phyloP scores from a whole-genome alignment of 2,888 invertebrate genomes.

The Cephus pygmeus region DNA sequence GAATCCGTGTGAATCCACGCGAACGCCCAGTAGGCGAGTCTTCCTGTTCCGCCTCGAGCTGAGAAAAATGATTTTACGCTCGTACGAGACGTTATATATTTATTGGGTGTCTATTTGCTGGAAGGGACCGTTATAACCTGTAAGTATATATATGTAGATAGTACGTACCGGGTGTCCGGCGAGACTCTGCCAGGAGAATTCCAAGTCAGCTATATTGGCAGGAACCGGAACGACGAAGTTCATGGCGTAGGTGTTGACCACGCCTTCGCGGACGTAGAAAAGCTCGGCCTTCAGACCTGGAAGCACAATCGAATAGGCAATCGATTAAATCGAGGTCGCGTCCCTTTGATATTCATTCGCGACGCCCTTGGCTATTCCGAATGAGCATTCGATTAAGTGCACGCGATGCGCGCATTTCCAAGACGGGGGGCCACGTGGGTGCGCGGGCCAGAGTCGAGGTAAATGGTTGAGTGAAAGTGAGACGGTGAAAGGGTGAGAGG shows the following conservation, averaged over 20 bases:
- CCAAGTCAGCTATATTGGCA: slow-evolving; percentile 81
- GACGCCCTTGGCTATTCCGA: not conserved
- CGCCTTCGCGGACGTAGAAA: slow-evolving; percentile 86
- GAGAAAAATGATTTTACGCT: not conserved
- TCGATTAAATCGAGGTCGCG: not conserved
- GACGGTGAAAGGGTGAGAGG: not conserved
- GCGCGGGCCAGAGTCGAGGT: not conserved
- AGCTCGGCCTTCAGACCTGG: slow-evolving; percentile 80
- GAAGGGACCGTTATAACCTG: not conserved
- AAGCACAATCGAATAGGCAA: slow-evolving; percentile 46
- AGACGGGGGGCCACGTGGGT: not conserved
- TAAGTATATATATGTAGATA: not conserved
- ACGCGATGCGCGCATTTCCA: not conserved
- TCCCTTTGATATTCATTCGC: not conserved
- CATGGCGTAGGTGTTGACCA: slow-evolving; percentile 87
- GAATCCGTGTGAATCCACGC: not conserved
- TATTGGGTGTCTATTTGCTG: not conserved
- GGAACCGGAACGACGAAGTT: slow-evolving; percentile 85
- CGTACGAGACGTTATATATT: not conserved
- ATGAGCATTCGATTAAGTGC: not conserved
- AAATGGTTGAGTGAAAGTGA: not conserved
- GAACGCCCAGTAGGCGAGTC: not conserved
- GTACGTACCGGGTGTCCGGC: slow-evolving; percentile 78
- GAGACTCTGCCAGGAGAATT: slow-evolving; percentile 88
- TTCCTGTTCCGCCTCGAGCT: not conserved